Base-by-base conservation (phyloP, 2,888 invertebrate species). In the Eupithecia abbreviata region DNA sequence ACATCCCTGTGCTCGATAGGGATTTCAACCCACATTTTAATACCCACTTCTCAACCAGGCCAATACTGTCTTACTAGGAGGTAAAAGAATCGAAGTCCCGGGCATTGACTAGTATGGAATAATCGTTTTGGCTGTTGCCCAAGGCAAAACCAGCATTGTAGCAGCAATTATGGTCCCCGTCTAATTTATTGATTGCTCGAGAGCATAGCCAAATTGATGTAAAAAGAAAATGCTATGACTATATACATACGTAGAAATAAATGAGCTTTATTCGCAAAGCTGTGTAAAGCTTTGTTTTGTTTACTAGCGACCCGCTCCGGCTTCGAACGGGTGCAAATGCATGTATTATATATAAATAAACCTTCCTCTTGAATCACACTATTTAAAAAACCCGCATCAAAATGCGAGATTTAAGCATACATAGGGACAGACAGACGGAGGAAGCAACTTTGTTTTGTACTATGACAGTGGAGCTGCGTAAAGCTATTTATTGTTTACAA, bases 151-250 rank as follows among this genome's bases (percentile, higher is more conserved):
- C 69, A 69, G 47, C 12, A 49, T 49, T 30, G 69, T 69, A 68
- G 68, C 12, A 69, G 69, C 69, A 47, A 69, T 69, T 69, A 69
- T 69, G 69, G 69, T 69, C 68, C 30, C 69, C 45, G 12, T 69
- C 47, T 49, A 47, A 69, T 69, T 69, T 69, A 69, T 69, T 45
- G 69, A 69, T 69, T 69, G 47, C 69, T 42, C 49, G 69, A 47
- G 69, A 69, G 47, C 69, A 68, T n/a, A 69, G 69, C 69, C 69
- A 69, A 69, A 47, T 69, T 18, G 69, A 69, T 30, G 69, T 66
- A 62, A 30, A 58, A 62, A 62, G 62, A 62, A 58, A 58, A 30
- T 4, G 62, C 62, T 58, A 58, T 58, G 62, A 12, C 10, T 55
- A 51, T 51, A 12, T 62, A 30, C 10, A 30, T 30, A 30, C 30